phyloP scores from a whole-genome alignment of 2,797 vertebrate species.

The Serranus cabrilla region DNA sequence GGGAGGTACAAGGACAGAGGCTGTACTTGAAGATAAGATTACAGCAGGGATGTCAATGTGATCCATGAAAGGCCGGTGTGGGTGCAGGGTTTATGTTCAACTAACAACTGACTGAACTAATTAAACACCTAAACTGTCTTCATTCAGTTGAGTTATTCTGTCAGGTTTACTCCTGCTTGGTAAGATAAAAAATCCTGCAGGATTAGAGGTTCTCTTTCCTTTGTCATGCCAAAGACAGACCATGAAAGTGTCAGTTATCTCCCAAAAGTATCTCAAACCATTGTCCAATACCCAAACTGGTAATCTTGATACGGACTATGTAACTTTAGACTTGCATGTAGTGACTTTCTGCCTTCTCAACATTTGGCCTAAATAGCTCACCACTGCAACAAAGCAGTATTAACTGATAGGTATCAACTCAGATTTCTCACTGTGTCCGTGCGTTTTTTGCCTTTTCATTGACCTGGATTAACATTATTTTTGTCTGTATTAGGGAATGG shows the following conservation, averaged over 20 bases:
- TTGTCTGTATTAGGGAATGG: not conserved
- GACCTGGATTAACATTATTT: not conserved
- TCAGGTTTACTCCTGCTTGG: too few relatives aligned
- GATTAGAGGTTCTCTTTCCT: not conserved
- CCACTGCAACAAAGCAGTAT: not conserved
- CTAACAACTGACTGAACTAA: too few relatives aligned
- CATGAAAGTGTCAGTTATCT: not conserved
- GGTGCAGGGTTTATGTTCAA: too few relatives aligned
- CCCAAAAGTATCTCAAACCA: not conserved
- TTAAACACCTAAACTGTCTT: too few relatives aligned
- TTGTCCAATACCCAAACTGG: not conserved
- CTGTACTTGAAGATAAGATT: not conserved
- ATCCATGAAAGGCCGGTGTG: too few relatives aligned
- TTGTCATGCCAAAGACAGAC: not conserved
- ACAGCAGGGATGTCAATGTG: too few relatives aligned
- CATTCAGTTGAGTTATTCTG: too few relatives aligned
- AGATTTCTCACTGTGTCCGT: not conserved
- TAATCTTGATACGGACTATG: rapidly evolving
- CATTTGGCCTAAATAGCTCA: not conserved
- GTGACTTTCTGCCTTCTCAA: not conserved
- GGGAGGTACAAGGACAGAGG: too few relatives aligned
- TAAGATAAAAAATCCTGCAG: too few relatives aligned
- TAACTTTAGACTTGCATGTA: not conserved
- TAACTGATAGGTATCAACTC: not conserved
- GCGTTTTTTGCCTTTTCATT: not conserved